Percentiles rank a stretch among this genome's conserved stretches.
phyloP scores from a whole-genome alignment of 2,888 invertebrate species.

The Drosophila longiperda region DNA sequence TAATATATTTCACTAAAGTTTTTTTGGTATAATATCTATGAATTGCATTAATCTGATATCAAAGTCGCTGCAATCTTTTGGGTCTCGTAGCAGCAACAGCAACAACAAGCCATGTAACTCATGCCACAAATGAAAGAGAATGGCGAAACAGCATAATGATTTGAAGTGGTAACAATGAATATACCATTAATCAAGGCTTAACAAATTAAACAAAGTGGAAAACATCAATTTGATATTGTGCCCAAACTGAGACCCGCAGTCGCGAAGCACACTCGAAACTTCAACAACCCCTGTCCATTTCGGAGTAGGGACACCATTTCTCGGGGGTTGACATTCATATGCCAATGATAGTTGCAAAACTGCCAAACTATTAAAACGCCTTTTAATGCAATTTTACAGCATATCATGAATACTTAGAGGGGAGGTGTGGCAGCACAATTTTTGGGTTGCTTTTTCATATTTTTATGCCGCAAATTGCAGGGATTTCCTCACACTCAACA shows the following conservation, averaged over 20 bases:
- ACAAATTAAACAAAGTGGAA: slow-evolving; percentile 83
- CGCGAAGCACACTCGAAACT: slow-evolving; percentile 4
- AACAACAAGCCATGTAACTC: not conserved
- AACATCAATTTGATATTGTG: slow-evolving; percentile 76
- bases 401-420: slow-evolving; percentile 13
- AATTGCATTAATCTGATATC: slow-evolving; percentile 17
- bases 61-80: not conserved
- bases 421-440: slow-evolving; percentile 41
- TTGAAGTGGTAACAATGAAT: slow-evolving; percentile 69
- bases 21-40: not conserved
- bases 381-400: slow-evolving; percentile 58
- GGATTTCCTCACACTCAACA: slow-evolving; percentile 45
- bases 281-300: slow-evolving; percentile 31
- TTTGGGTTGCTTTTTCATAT: slow-evolving; percentile 52
- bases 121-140: slow-evolving; percentile 5
- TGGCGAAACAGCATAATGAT: slow-evolving; percentile 9
- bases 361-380: slow-evolving; percentile 68
- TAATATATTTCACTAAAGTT: not conserved
- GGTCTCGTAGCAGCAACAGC: not conserved
- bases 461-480: slow-evolving; percentile 52
- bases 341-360: slow-evolving; percentile 65
- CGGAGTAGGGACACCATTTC: slow-evolving; percentile 4
- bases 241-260: slow-evolving; percentile 9
- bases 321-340: slow-evolving; percentile 61
- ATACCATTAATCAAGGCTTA: slow-evolving; percentile 81